Percentiles rank a stretch among this genome's conserved stretches.
Evolutionary conservation across 2,797 vertebrate species (phyloP).

Genomic region (Pempheris klunzingeri): DNA sequence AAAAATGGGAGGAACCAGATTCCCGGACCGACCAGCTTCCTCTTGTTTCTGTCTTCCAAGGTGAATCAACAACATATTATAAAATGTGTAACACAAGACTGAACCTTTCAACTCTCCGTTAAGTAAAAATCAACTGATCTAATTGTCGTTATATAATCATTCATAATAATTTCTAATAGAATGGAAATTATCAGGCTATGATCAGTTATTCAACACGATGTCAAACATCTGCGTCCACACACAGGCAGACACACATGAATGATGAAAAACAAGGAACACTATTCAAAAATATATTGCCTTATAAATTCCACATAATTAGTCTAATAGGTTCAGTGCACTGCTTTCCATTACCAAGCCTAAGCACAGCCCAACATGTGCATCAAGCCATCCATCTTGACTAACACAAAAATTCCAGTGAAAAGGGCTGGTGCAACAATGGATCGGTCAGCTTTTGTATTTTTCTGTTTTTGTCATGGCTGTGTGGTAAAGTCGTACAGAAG

Average conservation of each 20-base stretch:
- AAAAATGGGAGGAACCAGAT: slow-evolving; percentile 69
- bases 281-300: not conserved
- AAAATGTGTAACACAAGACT: not conserved
- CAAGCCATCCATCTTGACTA: too few relatives aligned
- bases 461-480: too few relatives aligned
- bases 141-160: not conserved
- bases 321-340: too few relatives aligned
- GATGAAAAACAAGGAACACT: not conserved
- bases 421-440: too few relatives aligned
- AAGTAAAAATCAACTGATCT: not conserved
- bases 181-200: too few relatives aligned
- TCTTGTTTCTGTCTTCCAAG: slow-evolving; percentile 51
- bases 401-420: too few relatives aligned
- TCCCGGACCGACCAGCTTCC: slow-evolving; percentile 60
- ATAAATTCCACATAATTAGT: not conserved
- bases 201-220: not conserved
- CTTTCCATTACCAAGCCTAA: not conserved
- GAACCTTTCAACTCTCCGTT: not conserved
- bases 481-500: too few relatives aligned
- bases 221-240: not conserved
- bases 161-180: not conserved
- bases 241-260: not conserved
- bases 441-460: too few relatives aligned
- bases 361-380: too few relatives aligned
- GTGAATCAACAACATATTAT: too few relatives aligned